phyloP scores from a whole-genome alignment of 2,888 invertebrate species.

The Philhelius pedissequus region DNA sequence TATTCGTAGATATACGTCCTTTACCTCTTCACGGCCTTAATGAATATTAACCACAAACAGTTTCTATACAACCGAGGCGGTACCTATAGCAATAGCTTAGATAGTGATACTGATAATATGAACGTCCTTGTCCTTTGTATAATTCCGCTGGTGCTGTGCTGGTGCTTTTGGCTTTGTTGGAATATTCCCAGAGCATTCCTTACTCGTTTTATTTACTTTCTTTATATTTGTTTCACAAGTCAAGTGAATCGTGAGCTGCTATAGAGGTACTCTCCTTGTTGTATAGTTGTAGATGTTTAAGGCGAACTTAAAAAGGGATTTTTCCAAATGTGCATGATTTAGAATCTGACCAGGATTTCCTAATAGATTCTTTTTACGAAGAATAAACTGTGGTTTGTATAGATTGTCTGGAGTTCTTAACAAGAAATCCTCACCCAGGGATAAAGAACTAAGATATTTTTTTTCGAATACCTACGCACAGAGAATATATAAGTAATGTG shows the following conservation, averaged over 20 bases:
- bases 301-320: neutral
- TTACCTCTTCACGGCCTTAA: neutral
- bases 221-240: slow-evolving; percentile 2
- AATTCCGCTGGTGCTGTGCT: slow-evolving; percentile 4
- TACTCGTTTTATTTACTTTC: neutral
- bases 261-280: too few relatives aligned
- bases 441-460: neutral
- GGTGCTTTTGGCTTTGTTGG: neutral
- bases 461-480: neutral
- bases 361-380: slow-evolving; percentile 10
- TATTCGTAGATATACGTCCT: neutral
- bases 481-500: too few relatives aligned
- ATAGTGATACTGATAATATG: slow-evolving; percentile 43
- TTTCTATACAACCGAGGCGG: neutral
- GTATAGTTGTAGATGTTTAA: neutral
- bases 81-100: neutral
- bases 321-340: slow-evolving; percentile 16
- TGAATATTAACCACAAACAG: slow-evolving; percentile 26
- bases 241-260: neutral
- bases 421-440: neutral
- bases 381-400: neutral
- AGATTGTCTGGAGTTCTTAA: neutral
- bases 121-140: slow-evolving; percentile 33
- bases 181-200: neutral
- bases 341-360: slow-evolving; percentile 10